Conservation (phyloP, 2,113 vertebrate species). For the Elaphurus davidianus region DNA sequence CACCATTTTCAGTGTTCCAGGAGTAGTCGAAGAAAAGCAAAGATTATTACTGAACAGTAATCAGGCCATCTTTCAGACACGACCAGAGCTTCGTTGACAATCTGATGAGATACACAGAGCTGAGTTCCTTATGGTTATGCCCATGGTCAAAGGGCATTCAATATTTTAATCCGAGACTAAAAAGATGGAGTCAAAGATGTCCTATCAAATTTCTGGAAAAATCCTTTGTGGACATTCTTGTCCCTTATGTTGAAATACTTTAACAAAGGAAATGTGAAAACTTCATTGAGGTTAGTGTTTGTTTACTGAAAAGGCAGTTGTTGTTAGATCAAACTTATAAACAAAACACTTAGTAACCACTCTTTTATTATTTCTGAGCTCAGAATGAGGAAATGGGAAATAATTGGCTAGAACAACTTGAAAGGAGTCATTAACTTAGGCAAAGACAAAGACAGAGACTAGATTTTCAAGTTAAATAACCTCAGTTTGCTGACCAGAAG, state of each 20-base stretch:
- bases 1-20: not conserved
- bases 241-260: not conserved
- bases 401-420: not conserved
- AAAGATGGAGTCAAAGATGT: not conserved
- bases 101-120: not conserved
- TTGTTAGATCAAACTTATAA: not conserved
- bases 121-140: not conserved
- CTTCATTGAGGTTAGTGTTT: not conserved
- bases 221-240: not conserved
- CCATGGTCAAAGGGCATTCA: not conserved
- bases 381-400: not conserved
- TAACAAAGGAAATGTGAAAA: not conserved
- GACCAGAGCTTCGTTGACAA: not conserved
- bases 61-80: not conserved
- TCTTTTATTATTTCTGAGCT: not conserved
- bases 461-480: not conserved
- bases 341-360: not conserved
- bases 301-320: not conserved
- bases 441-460: not conserved
- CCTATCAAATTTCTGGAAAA: conserved; percentile 20
- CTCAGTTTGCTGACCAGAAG: not conserved
- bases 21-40: not conserved
- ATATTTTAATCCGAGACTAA: conserved; percentile 40
- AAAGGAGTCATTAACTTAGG: not conserved
- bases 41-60: not conserved